Percentiles rank a stretch among this genome's conserved stretches.
Conservation (phyloP, 2,888 invertebrate genomes). For the Caenorhabditis plicata region DNA sequence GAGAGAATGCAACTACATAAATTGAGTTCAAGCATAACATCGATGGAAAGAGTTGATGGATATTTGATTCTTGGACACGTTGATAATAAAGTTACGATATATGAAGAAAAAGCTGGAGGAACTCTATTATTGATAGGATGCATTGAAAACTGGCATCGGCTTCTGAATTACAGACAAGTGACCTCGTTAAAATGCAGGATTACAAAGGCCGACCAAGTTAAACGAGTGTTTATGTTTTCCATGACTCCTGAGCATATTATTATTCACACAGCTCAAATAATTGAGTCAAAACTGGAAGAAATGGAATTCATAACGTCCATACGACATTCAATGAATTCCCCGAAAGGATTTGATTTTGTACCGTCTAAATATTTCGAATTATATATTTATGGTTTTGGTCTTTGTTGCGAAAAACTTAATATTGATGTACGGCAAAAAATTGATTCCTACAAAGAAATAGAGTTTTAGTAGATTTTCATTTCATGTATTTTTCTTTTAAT, state of each 20-base stretch:
- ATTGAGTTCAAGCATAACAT: constrained; percentile 13
- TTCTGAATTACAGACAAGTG: constrained; percentile 14
- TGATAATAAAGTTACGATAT: constrained; percentile 35
- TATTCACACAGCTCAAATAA: constrained; percentile 17
- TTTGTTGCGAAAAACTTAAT: no score
- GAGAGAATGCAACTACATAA: constrained; percentile 43
- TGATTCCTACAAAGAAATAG: no score
- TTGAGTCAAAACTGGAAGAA: constrained; percentile 16
- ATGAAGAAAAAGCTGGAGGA: constrained; percentile 36
- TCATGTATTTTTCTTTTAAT: no score
- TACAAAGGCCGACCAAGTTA: constrained; percentile 20
- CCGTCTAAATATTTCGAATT: constrained; percentile 28
- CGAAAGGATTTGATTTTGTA: constrained; percentile 30
- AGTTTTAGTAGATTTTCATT: no score
- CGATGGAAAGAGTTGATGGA: constrained; percentile 31
- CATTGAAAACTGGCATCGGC: constrained; percentile 28
- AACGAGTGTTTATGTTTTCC: constrained; percentile 35
- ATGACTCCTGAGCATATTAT: constrained; percentile 25
- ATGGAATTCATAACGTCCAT: constrained; percentile 25
- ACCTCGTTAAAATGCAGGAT: no score
- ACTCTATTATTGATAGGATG: constrained; percentile 20
- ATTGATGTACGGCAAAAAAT: no score
- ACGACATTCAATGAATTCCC: constrained; percentile 18
- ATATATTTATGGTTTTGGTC: no score
- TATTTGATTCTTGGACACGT: constrained; percentile 35